Evolutionary conservation across 1,140 invertebrate species (phyloP).

Genomic region (Achatina immaculata): DNA sequence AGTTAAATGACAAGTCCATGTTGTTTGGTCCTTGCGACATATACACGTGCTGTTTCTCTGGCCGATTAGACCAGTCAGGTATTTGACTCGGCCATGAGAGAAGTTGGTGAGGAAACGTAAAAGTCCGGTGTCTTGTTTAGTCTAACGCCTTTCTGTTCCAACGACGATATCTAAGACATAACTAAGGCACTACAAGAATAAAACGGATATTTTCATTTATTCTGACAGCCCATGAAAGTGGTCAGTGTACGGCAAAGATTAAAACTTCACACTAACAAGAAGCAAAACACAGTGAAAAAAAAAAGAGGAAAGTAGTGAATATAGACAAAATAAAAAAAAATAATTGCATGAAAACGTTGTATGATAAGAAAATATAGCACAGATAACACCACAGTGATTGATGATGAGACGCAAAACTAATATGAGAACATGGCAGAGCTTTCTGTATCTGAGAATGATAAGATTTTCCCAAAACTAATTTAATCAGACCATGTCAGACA

Average conservation of each 20-base stretch:
- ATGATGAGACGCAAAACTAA: neutral
- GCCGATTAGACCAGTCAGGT: no score
- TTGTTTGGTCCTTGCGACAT: no score
- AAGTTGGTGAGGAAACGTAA: no score
- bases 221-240: no score
- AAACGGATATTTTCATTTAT: no score
- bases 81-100: no score
- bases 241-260: no score
- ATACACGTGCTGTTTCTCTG: no score
- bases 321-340: neutral
- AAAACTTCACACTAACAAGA: neutral
- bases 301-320: neutral
- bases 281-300: neutral
- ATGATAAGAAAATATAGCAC: neutral
- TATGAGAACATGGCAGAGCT: neutral
- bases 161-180: no score
- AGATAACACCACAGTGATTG: neutral
- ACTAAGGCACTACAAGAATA: no score
- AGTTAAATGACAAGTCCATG: no score
- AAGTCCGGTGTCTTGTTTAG: no score
- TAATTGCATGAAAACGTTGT: neutral
- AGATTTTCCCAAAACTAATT: neutral
- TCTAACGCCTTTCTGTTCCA: neutral
- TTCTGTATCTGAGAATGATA: neutral
- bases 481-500: conserved; percentile 11